Base-by-base conservation (phyloP, 2,888 invertebrate species). In the Pyrocoelia pectoralis region DNA sequence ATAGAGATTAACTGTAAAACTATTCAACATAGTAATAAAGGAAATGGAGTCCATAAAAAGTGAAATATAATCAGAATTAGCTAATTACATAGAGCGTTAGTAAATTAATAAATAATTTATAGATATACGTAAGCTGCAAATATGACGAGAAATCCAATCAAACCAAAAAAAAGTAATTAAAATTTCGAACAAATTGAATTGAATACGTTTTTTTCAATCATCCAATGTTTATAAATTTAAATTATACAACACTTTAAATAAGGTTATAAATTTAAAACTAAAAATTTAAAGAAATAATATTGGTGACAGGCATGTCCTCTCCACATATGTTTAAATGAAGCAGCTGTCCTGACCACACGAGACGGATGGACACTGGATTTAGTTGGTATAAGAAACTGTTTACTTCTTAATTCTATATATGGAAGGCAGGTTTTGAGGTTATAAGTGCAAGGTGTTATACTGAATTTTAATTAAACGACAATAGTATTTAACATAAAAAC, bases 261-360 rank as follows among this genome's bases (percentile, higher is more conserved):
- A 33, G 33, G 14, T 8, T 43, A 43, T 43, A 43, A 43, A 43
- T 43, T 13, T 43, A 15, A 43, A 43, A 1, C 15, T 24, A 24
- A 43, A 43, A 43, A 33, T 33, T 33, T 33, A 10, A 43, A 43
- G 12, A 43, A 43, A 43, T 15, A 43, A 33, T n/a, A 33, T 33
- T 33, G 33, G n/a, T 43, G 41, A 43, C 41, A 43, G 41, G 12
- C 15, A 43, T 43, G 41, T 43, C 46, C 17, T 46, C 15, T 46
- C 24, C 46, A 46, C 18, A 46, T 46, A 46, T 46, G 46, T 17
- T 13, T n/a, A 33, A 15, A 46, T 46, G 46, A 2, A 46, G 46
- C 46, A 46, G 46, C 46, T 46, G 46, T 18, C 15, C 17, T 15
- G 10, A 46, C 33, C 33, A 33, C 33, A 33, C 33, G 33, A 33